Base-by-base conservation (phyloP, 2,113 vertebrate genomes). In the Kobus ellipsiprymnus region DNA sequence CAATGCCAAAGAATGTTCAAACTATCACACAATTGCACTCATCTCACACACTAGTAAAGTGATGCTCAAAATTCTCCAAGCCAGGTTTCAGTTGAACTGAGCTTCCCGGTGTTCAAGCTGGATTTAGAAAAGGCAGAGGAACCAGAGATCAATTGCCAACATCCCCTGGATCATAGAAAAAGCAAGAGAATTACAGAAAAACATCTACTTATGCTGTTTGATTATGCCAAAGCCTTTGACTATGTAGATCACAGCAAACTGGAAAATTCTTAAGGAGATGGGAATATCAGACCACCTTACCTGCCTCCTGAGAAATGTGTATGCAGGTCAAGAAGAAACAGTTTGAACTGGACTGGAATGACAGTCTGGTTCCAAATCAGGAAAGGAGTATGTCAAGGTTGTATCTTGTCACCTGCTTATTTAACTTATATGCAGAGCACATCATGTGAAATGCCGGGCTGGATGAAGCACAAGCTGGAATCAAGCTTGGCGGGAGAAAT, bases 401-500 rank as follows among this genome's bases (percentile, higher is more conserved):
- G 33, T 21, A 67, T 36, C 36, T 36, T 67, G 33, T 67, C n/a
- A 71, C 4, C 17, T 36, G 64, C 64, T 71, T 5, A 11, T 71
- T 71, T 71, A 71, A 71, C 17, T 64, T 71, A 71, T 21, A 1
- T 71, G 17, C 64, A 21, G 64, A 36, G n/a, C 36, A 71, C 17
- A 0, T 71, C n/a, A 71, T 36, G 64, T 6, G 64, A 71, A 71
- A 71, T 0, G 64, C n/a, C 0, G 0, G 64, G 4, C 64, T 71
- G 19, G n/a, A 71, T 23, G n/a, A 71, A 71, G n/a, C 64, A 71
- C n/a, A 36, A 71, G 17, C 5, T 71, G 64, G n/a, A 71, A 71
- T 71, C 64, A 71, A 36, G 19, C 36, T 12, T 71, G n/a, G 4
- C 0, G 0, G 9, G n/a, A 71, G 17, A 71, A 71, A 71, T 71